These are phyloP conservation scores for Leuciscus waleckii DNA, from an alignment of 2,797 vertebrate species.

Conservation along the genomic window DNA sequence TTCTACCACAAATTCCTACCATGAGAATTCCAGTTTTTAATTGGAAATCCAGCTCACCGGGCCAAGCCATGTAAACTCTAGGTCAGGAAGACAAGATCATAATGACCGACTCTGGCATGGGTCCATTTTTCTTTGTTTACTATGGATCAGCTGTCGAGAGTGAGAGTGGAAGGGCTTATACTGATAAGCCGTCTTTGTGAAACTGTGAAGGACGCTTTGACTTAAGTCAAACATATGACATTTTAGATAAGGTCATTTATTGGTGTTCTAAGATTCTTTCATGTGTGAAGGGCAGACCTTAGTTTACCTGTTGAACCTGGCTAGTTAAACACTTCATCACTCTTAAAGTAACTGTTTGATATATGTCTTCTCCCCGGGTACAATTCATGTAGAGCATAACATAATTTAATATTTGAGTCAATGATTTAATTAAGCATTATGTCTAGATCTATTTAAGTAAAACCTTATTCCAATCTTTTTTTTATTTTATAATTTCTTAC, in stretches of 20 bases:
- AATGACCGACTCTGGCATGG: constrained; percentile 38
- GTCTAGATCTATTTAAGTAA: background rate
- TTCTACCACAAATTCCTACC: constrained; percentile 19
- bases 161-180: background rate
- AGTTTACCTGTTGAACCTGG: constrained; percentile 33
- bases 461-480: background rate
- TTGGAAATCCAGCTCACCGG: constrained; percentile 26
- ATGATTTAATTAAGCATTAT: background rate
- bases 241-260: constrained; percentile 19
- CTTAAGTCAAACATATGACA: constrained; percentile 25
- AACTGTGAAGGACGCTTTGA: constrained; percentile 15
- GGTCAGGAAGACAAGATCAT: constrained; percentile 25
- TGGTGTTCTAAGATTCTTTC: constrained; percentile 13
- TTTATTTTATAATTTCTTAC: background rate
- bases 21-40: constrained; percentile 39
- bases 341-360: constrained; percentile 38
- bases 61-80: constrained; percentile 35
- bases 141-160: constrained; percentile 8
- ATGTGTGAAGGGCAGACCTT: constrained; percentile 1
- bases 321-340: constrained; percentile 24
- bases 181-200: constrained; percentile 24
- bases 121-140: constrained; percentile 12
- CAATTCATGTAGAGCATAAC: constrained; percentile 22
- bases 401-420: background rate
- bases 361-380: constrained; percentile 10